These are phyloP conservation scores for Drosophila arizonae DNA, from an alignment of 1,140 invertebrate genomes.

Conservation along the genomic window DNA sequence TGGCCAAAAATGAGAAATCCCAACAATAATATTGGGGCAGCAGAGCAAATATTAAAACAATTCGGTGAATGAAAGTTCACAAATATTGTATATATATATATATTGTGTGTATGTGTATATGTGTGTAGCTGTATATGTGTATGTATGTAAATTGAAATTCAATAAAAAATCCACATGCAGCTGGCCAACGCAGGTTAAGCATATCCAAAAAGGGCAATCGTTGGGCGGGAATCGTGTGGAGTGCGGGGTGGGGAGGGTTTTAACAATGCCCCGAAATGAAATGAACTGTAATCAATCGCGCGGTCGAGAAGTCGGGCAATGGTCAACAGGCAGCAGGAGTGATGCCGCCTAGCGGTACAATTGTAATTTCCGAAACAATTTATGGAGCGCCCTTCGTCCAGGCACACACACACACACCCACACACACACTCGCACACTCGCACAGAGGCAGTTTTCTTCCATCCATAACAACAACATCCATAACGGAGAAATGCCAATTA, in stretches of 20 bases:
- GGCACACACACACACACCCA: conserved; percentile 3
- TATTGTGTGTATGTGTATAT: not conserved
- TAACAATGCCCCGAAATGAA: conserved; percentile 28
- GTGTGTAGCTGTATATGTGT: not conserved
- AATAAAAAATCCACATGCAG: conserved; percentile 15
- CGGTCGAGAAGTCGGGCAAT: conserved; percentile 34
- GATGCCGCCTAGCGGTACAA: conserved; percentile 12
- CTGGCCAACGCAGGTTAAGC: no score
- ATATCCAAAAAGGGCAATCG: no score
- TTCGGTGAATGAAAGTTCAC: conserved; percentile 2
- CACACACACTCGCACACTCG: not conserved
- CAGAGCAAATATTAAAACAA: conserved; percentile 5
- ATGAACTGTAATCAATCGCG: conserved; percentile 50
- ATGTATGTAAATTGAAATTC: not conserved
- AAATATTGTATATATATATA: not conserved
- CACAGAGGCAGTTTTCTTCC: not conserved
- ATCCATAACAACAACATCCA: not conserved
- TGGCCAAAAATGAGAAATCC: not conserved
- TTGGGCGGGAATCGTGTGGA: not conserved
- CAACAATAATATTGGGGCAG: conserved; percentile 8
- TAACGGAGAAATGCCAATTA: conserved; percentile 43
- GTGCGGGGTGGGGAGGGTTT: not conserved
- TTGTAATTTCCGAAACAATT: conserved; percentile 47
- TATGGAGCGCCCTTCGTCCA: conserved; percentile 11
- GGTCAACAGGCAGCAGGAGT: not conserved